A percentile compares a stretch with the other conserved stretches of the same genome.
phyloP scores from a whole-genome alignment of 2,888 invertebrate genomes.

The Doris montereyensis region DNA sequence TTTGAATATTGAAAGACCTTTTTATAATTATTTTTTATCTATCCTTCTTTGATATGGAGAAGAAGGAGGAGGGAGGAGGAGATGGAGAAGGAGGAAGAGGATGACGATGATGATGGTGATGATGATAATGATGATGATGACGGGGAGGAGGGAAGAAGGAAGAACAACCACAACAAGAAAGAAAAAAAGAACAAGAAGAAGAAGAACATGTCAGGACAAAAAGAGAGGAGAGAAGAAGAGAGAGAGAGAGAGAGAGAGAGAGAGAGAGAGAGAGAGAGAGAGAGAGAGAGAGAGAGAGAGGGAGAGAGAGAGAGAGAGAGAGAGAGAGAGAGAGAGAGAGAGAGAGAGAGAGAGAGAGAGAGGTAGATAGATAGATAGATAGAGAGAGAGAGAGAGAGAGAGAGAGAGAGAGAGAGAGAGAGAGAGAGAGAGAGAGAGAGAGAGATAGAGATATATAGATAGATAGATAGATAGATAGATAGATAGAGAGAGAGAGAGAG shows the following conservation, averaged over 20 bases:
- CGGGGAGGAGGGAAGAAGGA: too few species aligned
- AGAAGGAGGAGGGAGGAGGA: neutral
- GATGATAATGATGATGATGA: too few species aligned
- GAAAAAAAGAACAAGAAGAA: too few species aligned
- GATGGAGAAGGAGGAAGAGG: neutral
- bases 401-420: neutral
- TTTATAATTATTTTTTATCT: too few species aligned
- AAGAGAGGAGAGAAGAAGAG: neutral
- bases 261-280: neutral
- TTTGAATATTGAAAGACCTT: too few species aligned
- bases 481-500: slow-evolving; percentile 28
- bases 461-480: neutral
- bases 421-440: neutral
- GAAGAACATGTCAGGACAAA: too few species aligned
- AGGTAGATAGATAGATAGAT: neutral
- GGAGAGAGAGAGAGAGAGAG: neutral
- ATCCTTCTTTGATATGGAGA: too few species aligned
- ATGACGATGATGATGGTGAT: too few species aligned
- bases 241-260: neutral
- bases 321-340: neutral
- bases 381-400: neutral
- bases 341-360: neutral
- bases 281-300: neutral
- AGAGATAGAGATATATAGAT: neutral
- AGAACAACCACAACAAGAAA: too few species aligned